phyloP scores from a whole-genome alignment of 2,888 invertebrate species.

The Agrotis ipsilon region DNA sequence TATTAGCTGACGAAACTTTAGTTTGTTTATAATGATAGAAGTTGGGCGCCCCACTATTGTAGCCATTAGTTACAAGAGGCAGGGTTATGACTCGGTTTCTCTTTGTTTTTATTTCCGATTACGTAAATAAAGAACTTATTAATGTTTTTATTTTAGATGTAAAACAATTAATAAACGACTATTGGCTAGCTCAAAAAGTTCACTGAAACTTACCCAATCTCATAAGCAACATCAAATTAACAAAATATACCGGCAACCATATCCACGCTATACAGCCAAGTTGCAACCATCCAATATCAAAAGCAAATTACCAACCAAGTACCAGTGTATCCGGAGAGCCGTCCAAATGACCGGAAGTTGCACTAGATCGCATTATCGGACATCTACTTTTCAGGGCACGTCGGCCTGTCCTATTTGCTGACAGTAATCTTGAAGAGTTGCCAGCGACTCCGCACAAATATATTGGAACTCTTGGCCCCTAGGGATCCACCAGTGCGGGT shows the following conservation, averaged over 20 bases:
- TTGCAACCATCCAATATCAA: slow-evolving; percentile 29
- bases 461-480: slow-evolving; percentile 83
- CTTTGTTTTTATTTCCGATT: neutral
- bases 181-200: neutral
- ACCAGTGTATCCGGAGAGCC: slow-evolving; percentile 49
- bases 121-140: neutral
- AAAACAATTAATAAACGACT: neutral
- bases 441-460: slow-evolving; percentile 79
- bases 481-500: slow-evolving; percentile 78
- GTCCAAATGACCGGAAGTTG: slow-evolving; percentile 65
- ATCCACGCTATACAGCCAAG: neutral
- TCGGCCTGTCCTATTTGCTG: slow-evolving; percentile 82
- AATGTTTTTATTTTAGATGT: neutral
- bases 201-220: neutral
- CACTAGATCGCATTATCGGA: slow-evolving; percentile 74
- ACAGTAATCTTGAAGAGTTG: slow-evolving; percentile 86
- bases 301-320: slow-evolving; percentile 48
- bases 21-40: neutral
- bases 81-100: too few species aligned
- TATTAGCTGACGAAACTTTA: neutral
- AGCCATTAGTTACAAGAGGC: neutral
- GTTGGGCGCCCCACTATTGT: neutral
- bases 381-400: slow-evolving; percentile 81
- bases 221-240: neutral
- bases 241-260: neutral